Conservation (phyloP, 2,113 vertebrate species). For the Phyllostomus hastatus region DNA sequence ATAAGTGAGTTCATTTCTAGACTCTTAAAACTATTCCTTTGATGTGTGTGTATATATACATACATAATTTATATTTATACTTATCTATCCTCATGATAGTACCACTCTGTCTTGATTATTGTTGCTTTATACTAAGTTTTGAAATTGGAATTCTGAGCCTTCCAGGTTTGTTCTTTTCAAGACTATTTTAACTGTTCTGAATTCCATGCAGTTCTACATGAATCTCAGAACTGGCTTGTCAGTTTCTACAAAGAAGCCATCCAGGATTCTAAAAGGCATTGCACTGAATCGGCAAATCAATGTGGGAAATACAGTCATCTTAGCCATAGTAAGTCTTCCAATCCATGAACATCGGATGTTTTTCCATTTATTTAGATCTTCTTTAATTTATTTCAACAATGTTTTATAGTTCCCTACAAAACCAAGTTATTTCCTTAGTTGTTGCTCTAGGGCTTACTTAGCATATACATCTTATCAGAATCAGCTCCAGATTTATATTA, state of each 20-base stretch:
- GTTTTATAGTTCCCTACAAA: neutral
- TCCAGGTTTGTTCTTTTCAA: neutral
- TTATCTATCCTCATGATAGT: neutral
- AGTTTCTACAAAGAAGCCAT: neutral
- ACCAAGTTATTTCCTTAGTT: neutral
- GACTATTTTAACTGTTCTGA: neutral
- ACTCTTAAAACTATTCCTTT: neutral
- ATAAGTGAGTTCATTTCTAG: neutral
- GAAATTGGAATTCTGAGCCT: neutral
- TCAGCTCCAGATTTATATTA: neutral
- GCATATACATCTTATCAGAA: neutral
- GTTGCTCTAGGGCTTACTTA: neutral
- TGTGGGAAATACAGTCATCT: neutral
- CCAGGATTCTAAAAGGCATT: no score
- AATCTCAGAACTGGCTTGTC: constrained; percentile 14
- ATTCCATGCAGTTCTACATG: neutral
- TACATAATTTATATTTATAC: neutral
- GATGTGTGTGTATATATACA: no score
- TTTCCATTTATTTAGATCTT: constrained; percentile 22
- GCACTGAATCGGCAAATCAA: neutral
- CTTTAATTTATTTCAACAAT: neutral
- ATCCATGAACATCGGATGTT: neutral
- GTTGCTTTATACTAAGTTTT: neutral
- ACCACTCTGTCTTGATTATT: neutral
- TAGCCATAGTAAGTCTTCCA: neutral